Evolutionary conservation across 2,888 invertebrate genomes (phyloP), one percentile per base, ranked within the genome.

Genomic region (Bellardia pandia): DNA sequence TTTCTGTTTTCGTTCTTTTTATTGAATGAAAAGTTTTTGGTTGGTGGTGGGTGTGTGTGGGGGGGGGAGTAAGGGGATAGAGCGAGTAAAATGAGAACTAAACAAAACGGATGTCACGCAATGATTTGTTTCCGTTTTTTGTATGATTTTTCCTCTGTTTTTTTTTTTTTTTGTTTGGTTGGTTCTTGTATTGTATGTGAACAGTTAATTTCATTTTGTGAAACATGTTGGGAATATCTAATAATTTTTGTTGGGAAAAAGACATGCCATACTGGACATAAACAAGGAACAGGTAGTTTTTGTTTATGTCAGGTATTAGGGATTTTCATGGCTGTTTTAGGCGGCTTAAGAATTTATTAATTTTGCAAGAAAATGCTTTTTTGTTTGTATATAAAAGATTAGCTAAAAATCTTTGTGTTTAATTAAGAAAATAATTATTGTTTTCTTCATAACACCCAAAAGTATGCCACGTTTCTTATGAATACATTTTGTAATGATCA

Each of bases 61-160:
- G n/a, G 6, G 0, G 14, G 2, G 11, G 3, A 60, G 48, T 48
- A 60, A 16, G n/a, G 14, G 30, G 0, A 8, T 9, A 33, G 16
- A 3, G 5, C 4, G 13, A 16, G 30, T 56, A 23, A 7, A 60
- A 79, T 42, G 9, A n/a, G 37, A 71, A 71, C 53, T 48, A 77
- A 84, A 80, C 62, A 77, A 77, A 84, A 84, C 86, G 86, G 86
- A 86, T 86, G 84, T 81, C 86, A 86, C 84, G 86, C 84, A 74
- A 86, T 86, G 80, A 84, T 84, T 86, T 81, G 84, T 84, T 77
- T 84, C 86, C 84, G 80, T 77, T 84, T 76, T 80, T 80, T 78
- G 42, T 51, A 37, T 66, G 16, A 30, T 76, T 56, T 66, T 69
- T 40, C 62, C 16, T 33, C 3, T 37, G 4, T 5, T 64, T 66